Evolutionary conservation across 2,888 invertebrate species (phyloP), one percentile per base, ranked within the genome.

Genomic region (Adelognathus sp.): DNA sequence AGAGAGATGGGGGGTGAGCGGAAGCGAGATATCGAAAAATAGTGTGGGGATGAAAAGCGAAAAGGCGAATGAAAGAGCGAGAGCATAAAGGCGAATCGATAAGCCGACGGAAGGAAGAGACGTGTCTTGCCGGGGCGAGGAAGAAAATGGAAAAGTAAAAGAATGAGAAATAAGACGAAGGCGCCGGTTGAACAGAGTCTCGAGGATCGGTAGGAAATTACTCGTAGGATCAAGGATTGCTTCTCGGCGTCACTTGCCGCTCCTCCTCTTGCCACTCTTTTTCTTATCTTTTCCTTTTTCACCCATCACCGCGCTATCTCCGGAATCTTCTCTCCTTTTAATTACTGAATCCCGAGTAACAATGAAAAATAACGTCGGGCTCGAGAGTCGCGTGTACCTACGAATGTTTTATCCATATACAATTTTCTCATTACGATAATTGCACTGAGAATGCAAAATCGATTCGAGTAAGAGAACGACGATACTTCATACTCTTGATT

Each of bases 41-140:
- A 36, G 56, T 16, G 16, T 7, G 27, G 11, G 27, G 56, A 31
- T 11, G 52, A 66, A 66, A 66, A 36, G 58, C 69, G 36, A 64
- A 70, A 63, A 60, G 52, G 64, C 66, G 16, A 36, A 16, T 39
- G 74, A 31, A 60, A 73, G 63, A 29, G 58, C 16, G 50, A 46
- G 52, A 50, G 61, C 33, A 60, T 36, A 58, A 54, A 71, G 36
- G 56, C 56, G 75, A 82, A 84, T 84, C 84, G 84, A 84, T 84
- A 82, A 84, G 80, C 80, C 79, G 80, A 27, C 79, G 82, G 83
- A 80, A 79, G 74, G 77, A 82, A 79, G 70, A 71, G 71, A 74
- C 54, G 79, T 44, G 66, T 64, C 78, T 78, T 24, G 66, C 50
- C 69, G 50, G 18, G 21, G 58, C 16, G n/a, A 29, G 52, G 64